phyloP scores from a whole-genome alignment of 1,140 invertebrate genomes.

The Mercenaria mercenaria region DNA sequence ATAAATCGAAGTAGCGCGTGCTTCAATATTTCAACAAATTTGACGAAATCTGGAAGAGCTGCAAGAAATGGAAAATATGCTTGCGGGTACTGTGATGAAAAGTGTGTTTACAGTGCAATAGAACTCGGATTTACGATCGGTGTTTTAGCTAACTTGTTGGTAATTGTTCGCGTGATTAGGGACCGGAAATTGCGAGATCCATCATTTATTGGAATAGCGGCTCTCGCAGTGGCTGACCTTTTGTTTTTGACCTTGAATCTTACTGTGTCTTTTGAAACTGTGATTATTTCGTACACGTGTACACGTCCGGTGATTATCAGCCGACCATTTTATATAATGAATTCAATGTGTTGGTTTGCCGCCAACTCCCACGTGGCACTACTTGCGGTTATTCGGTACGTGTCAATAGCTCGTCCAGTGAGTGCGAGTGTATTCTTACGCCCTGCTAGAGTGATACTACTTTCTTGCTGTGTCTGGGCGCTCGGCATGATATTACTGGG shows the following conservation, averaged over 20 bases:
- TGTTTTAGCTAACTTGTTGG: constrained; percentile 39
- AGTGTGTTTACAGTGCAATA: constrained; percentile 52
- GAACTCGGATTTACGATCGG: constrained; percentile 42
- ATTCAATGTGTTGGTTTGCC: constrained; percentile 50
- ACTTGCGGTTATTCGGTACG: constrained; percentile 48
- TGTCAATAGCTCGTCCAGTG: constrained; percentile 28
- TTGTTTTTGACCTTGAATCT: constrained; percentile 40
- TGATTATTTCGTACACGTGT: neutral
- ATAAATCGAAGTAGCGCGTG: neutral
- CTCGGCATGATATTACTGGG: constrained; percentile 41
- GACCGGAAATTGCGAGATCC: constrained; percentile 39
- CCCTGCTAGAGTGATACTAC: neutral
- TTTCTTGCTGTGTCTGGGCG: constrained; percentile 32
- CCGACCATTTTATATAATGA: constrained; percentile 26
- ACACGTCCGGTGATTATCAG: neutral
- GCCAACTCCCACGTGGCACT: constrained; percentile 57
- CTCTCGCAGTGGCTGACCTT: constrained; percentile 32
- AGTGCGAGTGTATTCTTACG: neutral
- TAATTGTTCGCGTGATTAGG: neutral
- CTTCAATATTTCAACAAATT: neutral
- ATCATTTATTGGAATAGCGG: constrained; percentile 50
- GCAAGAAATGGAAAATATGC: neutral
- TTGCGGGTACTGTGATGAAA: constrained; percentile 43
- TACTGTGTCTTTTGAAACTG: constrained; percentile 35
- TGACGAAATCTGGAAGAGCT: neutral